Conservation (phyloP, 2,113 vertebrate genomes). For the Cephalopterus ornatus region DNA sequence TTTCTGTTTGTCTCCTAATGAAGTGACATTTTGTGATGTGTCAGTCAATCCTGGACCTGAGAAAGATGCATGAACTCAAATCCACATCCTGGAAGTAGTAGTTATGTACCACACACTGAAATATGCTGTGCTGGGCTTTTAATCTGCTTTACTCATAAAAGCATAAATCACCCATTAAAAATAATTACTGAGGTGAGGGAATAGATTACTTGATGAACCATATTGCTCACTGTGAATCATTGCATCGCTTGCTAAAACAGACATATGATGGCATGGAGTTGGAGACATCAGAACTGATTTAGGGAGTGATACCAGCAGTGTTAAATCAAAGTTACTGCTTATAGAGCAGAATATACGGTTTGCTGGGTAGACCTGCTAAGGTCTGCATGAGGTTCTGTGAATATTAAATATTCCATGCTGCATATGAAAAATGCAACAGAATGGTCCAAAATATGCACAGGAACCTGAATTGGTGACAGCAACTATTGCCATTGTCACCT, state of each 20-base stretch:
- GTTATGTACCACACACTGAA: neutral
- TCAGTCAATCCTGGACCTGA: constrained; percentile 28
- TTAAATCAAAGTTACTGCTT: constrained; percentile 36
- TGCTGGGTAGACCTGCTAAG: neutral
- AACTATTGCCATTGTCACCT: neutral
- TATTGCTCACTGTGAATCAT: constrained; percentile 28
- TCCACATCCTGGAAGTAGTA: neutral
- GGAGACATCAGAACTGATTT: constrained; percentile 26
- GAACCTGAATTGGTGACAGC: neutral
- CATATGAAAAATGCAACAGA: neutral
- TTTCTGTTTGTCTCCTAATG: constrained; percentile 70
- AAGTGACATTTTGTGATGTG: constrained; percentile 69
- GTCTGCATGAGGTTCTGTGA: neutral
- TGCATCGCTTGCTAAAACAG: neutral
- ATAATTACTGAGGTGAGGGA: constrained; percentile 56
- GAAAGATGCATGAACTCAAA: neutral
- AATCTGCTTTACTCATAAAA: constrained; percentile 13
- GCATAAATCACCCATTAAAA: constrained; percentile 58
- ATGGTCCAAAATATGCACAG: neutral
- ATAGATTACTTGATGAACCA: constrained; percentile 42
- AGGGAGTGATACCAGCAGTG: neutral
- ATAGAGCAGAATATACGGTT: neutral
- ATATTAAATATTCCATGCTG: neutral
- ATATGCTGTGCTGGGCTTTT: constrained; percentile 32
- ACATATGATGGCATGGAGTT: neutral